These are phyloP conservation scores for Parthenolecanium corni DNA, from an alignment of 2,888 invertebrate genomes.

Conservation along the genomic window DNA sequence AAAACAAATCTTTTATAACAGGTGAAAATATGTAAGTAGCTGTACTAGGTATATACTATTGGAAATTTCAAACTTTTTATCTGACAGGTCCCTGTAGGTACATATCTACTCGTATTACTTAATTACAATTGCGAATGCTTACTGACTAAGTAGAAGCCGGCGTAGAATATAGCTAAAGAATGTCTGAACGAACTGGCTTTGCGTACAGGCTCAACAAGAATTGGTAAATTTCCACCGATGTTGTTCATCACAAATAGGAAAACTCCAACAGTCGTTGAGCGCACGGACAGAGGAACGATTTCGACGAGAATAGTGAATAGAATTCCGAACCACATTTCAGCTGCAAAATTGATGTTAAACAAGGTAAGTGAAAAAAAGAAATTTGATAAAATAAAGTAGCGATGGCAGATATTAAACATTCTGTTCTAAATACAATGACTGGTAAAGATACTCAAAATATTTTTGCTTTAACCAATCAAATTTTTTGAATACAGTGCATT, in stretches of 20 bases:
- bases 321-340: slow-evolving; percentile 92
- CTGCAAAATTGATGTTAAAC: slow-evolving; percentile 40
- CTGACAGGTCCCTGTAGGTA: not conserved
- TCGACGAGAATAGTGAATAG: slow-evolving; percentile 82
- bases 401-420: not conserved
- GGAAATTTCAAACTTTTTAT: too few relatives aligned
- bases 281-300: slow-evolving; percentile 66
- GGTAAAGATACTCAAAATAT: too few relatives aligned
- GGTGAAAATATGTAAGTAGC: too few relatives aligned
- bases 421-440: not conserved
- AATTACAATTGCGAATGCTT: too few relatives aligned
- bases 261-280: slow-evolving; percentile 74
- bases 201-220: slow-evolving; percentile 73
- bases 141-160: slow-evolving; percentile 77
- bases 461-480: too few relatives aligned
- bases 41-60: too few relatives aligned
- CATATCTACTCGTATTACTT: not conserved
- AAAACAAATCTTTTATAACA: too few relatives aligned
- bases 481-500: too few relatives aligned
- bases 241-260: slow-evolving; percentile 89
- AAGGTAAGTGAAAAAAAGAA: not conserved
- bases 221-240: slow-evolving; percentile 78
- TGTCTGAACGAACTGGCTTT: slow-evolving; percentile 70
- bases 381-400: not conserved
- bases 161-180: slow-evolving; percentile 76